These are phyloP conservation scores for Byasa hedistus DNA, from an alignment of 2,888 invertebrate genomes.

Conservation along the genomic window DNA sequence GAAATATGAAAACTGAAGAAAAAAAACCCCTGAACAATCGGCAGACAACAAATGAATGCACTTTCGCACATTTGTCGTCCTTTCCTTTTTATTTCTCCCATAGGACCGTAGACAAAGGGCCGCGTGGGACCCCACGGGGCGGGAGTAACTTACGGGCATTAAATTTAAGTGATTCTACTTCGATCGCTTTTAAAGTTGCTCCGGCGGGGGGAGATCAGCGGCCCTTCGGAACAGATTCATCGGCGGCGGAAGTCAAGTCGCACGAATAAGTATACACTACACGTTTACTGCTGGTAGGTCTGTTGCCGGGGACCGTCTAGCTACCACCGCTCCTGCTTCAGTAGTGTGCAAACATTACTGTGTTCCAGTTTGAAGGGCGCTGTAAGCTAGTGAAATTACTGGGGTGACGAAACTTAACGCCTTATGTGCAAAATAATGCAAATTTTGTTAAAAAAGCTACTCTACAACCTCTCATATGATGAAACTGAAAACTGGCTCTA, in stretches of 20 bases:
- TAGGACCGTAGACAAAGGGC: constrained; percentile 58
- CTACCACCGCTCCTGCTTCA: too few species aligned
- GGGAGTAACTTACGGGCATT: constrained; percentile 68
- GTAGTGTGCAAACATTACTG: too few species aligned
- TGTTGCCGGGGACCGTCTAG: too few species aligned
- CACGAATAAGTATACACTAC: constrained; percentile 5
- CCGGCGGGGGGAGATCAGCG: constrained; percentile 33
- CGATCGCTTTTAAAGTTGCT: constrained; percentile 62
- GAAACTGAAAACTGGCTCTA: too few species aligned
- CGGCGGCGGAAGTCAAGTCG: constrained; percentile 28
- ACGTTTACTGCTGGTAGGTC: too few species aligned
- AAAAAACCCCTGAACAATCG: constrained; percentile 33
- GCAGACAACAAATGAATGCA: constrained; percentile 30
- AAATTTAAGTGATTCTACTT: constrained; percentile 72
- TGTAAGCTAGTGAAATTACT: too few species aligned
- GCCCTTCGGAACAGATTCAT: constrained; percentile 26
- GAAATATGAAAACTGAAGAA: too few species aligned
- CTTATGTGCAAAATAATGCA: too few species aligned
- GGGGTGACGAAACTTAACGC: too few species aligned
- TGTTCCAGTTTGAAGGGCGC: too few species aligned
- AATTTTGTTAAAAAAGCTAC: too few species aligned
- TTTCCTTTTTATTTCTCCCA: constrained; percentile 47
- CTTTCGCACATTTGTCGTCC: constrained; percentile 54
- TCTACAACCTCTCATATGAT: too few species aligned
- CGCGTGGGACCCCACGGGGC: constrained; percentile 44